phyloP scores from a whole-genome alignment of 2,888 invertebrate genomes.

The Eristalis pertinax region DNA sequence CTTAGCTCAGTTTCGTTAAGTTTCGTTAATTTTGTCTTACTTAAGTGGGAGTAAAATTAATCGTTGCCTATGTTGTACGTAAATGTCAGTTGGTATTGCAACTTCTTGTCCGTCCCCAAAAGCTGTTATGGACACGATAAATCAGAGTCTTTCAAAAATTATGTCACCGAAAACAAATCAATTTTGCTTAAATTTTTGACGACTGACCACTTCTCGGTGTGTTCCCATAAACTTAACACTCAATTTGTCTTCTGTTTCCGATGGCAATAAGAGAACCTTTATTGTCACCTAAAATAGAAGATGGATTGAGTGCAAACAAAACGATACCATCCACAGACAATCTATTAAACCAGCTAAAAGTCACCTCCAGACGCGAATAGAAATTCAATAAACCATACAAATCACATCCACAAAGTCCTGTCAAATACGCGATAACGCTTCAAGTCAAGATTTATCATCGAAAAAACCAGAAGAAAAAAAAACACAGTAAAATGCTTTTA shows the following conservation, averaged over 20 bases:
- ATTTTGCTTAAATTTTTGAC: too few relatives aligned
- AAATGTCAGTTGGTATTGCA: too few relatives aligned
- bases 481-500: background rate
- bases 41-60: background rate
- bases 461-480: background rate
- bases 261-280: background rate
- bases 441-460: background rate
- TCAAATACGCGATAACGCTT: background rate
- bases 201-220: background rate
- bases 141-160: too few relatives aligned
- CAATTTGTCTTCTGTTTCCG: background rate
- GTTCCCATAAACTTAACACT: background rate
- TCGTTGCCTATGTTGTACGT: too few relatives aligned
- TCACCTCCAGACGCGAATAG: background rate
- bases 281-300: background rate
- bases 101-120: too few relatives aligned
- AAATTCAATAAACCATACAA: background rate
- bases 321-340: background rate
- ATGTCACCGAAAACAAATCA: too few relatives aligned
- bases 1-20: too few relatives aligned
- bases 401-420: background rate
- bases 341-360: background rate
- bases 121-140: too few relatives aligned
- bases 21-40: too few relatives aligned
- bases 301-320: background rate